These are phyloP conservation scores for Alloscopus bannaensis DNA, from an alignment of 2,888 invertebrate species.

Conservation along the genomic window DNA sequence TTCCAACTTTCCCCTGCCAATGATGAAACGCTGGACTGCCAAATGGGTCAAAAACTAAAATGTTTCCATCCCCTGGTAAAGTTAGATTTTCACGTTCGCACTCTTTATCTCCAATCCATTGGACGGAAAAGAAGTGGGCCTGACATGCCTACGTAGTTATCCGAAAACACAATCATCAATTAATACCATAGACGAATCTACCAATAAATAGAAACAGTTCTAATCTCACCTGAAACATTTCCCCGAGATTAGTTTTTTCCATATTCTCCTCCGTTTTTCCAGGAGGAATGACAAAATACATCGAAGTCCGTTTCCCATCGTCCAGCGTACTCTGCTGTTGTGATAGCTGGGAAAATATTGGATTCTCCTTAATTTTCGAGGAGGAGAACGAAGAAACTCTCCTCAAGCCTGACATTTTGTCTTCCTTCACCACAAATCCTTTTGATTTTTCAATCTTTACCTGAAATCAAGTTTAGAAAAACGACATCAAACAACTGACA, in stretches of 20 bases:
- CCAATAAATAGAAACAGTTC: slow-evolving; percentile 4
- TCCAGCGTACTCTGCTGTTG: slow-evolving; percentile 29
- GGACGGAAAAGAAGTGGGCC: slow-evolving; percentile 80
- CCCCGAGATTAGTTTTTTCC: slow-evolving; percentile 12
- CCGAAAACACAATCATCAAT: slow-evolving; percentile 12
- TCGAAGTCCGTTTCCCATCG: slow-evolving; percentile 19
- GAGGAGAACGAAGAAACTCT: slow-evolving; percentile 28
- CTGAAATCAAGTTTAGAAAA: too few species aligned
- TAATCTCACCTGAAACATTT: slow-evolving; percentile 58
- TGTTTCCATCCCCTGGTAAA: slow-evolving; percentile 81
- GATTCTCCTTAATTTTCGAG: slow-evolving; percentile 30
- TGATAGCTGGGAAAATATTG: slow-evolving; percentile 30
- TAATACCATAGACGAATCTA: background rate
- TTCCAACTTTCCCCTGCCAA: slow-evolving; percentile 75
- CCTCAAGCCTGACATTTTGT: slow-evolving; percentile 9
- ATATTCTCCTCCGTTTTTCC: slow-evolving; percentile 50
- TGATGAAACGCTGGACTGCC: slow-evolving; percentile 84
- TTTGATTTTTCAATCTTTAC: too few species aligned
- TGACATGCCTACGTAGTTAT: slow-evolving; percentile 78
- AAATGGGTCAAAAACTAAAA: slow-evolving; percentile 88
- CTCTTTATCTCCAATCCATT: slow-evolving; percentile 82
- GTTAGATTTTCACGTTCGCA: slow-evolving; percentile 79
- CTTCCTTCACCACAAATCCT: background rate
- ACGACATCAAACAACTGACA: too few species aligned
- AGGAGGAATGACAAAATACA: slow-evolving; percentile 69